Evolutionary conservation across 2,888 invertebrate genomes (phyloP).

Genomic region (Eupithecia insigniata): DNA sequence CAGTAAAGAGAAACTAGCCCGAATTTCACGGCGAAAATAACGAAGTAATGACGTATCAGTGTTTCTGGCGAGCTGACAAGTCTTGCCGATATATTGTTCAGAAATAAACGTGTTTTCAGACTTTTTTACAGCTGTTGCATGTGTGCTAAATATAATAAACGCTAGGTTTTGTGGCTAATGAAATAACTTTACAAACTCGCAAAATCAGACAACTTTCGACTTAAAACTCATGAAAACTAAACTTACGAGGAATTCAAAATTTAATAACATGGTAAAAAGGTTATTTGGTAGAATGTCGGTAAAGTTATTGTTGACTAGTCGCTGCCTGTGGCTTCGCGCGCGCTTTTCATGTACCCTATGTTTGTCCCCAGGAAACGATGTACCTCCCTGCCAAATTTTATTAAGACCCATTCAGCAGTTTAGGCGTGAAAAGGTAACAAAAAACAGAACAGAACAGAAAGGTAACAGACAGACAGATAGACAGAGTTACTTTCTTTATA

Average conservation of each 20-base stretch:
- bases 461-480: too few relatives aligned
- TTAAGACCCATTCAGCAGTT: too few relatives aligned
- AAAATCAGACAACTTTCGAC: constrained; percentile 7
- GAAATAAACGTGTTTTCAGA: constrained; percentile 66
- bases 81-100: constrained; percentile 65
- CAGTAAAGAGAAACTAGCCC: constrained; percentile 52
- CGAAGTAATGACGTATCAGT: constrained; percentile 59
- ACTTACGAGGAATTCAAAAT: not conserved
- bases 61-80: constrained; percentile 68
- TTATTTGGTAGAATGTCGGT: not conserved
- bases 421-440: too few relatives aligned
- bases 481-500: too few relatives aligned
- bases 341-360: too few relatives aligned
- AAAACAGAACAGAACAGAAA: too few relatives aligned
- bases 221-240: not conserved
- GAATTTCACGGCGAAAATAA: constrained; percentile 64
- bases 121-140: constrained; percentile 59
- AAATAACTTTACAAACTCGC: not conserved
- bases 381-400: too few relatives aligned
- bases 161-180: constrained; percentile 20
- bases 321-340: too few relatives aligned
- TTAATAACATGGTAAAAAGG: not conserved
- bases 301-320: too few relatives aligned
- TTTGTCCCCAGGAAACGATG: too few relatives aligned
- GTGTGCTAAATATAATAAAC: constrained; percentile 42